These are phyloP conservation scores for Agriotes lineatus DNA, from an alignment of 2,888 invertebrate genomes.

Conservation along the genomic window DNA sequence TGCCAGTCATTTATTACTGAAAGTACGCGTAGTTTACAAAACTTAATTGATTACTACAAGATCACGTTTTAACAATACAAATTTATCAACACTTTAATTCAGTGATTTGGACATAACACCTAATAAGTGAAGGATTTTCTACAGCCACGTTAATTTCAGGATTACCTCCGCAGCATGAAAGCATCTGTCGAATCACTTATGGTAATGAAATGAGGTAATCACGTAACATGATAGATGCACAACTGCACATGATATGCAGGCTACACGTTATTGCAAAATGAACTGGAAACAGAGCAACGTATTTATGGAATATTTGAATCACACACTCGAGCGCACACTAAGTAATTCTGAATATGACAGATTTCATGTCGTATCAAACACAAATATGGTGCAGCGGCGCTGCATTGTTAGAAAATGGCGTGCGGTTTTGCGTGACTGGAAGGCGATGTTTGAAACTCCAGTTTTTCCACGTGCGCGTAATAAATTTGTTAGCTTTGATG, in stretches of 20 bases:
- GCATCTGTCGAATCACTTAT: constrained; percentile 37
- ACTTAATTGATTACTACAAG: too few relatives aligned
- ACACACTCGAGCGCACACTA: constrained; percentile 47
- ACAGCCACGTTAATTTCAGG: too few relatives aligned
- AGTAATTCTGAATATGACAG: constrained; percentile 48
- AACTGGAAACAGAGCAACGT: constrained; percentile 52
- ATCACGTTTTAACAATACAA: too few relatives aligned
- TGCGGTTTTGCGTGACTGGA: neutral
- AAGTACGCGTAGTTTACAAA: too few relatives aligned
- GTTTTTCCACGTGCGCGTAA: neutral
- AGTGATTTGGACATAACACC: too few relatives aligned
- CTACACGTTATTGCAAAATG: constrained; percentile 52
- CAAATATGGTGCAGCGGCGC: constrained; percentile 20
- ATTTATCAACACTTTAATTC: too few relatives aligned
- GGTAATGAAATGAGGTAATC: constrained; percentile 39
- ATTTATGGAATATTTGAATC: constrained; percentile 55
- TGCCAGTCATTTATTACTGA: too few relatives aligned
- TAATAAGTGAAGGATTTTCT: too few relatives aligned
- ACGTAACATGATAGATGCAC: constrained; percentile 50
- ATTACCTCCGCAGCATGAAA: constrained; percentile 9
- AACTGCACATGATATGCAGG: constrained; percentile 49
- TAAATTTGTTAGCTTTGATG: neutral
- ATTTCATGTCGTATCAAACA: constrained; percentile 35
- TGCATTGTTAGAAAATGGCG: constrained; percentile 10
- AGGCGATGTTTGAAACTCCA: neutral